Evolutionary conservation across 2,797 vertebrate genomes (phyloP), one percentile per base, ranked within the genome.

Genomic region (Avahi laniger): DNA sequence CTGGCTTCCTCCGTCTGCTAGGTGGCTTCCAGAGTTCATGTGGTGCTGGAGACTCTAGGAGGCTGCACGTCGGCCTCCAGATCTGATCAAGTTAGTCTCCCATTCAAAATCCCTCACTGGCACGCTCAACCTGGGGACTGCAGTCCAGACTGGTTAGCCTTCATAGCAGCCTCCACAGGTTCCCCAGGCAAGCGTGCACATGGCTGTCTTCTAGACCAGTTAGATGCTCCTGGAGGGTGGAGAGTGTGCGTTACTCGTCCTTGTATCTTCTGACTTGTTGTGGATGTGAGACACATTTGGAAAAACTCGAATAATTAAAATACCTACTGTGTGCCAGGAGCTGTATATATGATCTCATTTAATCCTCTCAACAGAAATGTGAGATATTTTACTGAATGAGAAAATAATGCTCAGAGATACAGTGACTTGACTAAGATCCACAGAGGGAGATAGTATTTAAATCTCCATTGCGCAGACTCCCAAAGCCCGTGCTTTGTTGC

Each of bases 311-410:
- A 46, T 79, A 88, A 75, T 41, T 65, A 28, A 43, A 84, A 33
- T 46, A 57, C 24, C 12, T 89, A 17, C 46, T 82, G 0, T 65
- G 33, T 84, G 33, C 48, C 9, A 17, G 54, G 22, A 89, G n/a
- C 57, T 94, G 80, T 48, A 28, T 5, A 22, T 80, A 33, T 5
- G 28, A n/a, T 72, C n/a, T 81, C 52, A 67, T 76, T 90, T 89
- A 65, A 13, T 88, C 65, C 67, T 75, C 28, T 85, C 41, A 30
- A 0, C 30, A 38, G 54, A 30, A 17, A 4, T 43, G 15, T 46
- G 38, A 80, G 48, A 33, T 52, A 9, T 67, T 87, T 96, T 65
- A 54, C 75, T 89, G 72, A 90, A 28, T 14, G 28, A 86, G 82
- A 88, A 90, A 87, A 57, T 69, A 50, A 54, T 9, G 2, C 22